phyloP scores from a whole-genome alignment of 1,140 invertebrate genomes.

The Drosophila mojavensis region DNA sequence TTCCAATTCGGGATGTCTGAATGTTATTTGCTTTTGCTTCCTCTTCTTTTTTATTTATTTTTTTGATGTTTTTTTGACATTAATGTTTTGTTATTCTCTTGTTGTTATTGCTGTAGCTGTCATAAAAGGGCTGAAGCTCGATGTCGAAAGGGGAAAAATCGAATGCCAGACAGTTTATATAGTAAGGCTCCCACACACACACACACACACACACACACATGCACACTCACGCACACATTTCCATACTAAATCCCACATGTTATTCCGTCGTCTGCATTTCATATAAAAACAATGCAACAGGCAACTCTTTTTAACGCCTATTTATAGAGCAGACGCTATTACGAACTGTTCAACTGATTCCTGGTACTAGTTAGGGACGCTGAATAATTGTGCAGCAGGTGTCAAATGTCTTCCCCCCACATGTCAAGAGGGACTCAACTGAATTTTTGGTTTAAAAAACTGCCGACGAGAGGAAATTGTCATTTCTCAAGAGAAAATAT shows the following conservation, averaged over 20 bases:
- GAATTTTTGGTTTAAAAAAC: constrained; percentile 4
- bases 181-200: constrained; percentile 38
- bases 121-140: constrained; percentile 59
- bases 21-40: constrained; percentile 11
- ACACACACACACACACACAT: constrained; percentile 27
- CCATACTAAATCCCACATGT: constrained; percentile 51
- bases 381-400: constrained; percentile 80
- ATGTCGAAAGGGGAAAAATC: neutral
- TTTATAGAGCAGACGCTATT: constrained; percentile 49
- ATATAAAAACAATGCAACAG: constrained; percentile 57
- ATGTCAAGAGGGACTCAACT: constrained; percentile 42
- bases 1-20: constrained; percentile 31
- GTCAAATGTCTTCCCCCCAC: constrained; percentile 66
- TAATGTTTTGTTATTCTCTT: constrained; percentile 75
- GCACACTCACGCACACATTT: constrained; percentile 25
- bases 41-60: constrained; percentile 14
- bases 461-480: constrained; percentile 48
- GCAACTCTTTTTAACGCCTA: constrained; percentile 70
- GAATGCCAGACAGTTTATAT: constrained; percentile 15
- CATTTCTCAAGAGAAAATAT: constrained; percentile 74
- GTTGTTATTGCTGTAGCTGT: constrained; percentile 63
- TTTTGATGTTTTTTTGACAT: constrained; percentile 80
- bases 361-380: constrained; percentile 60
- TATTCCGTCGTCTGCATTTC: constrained; percentile 34
- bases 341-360: constrained; percentile 41